Percentiles rank a stretch among this genome's conserved stretches.
Evolutionary conservation across 2,113 vertebrate genomes (phyloP).

Genomic region (Brienomyrus brachyistius): DNA sequence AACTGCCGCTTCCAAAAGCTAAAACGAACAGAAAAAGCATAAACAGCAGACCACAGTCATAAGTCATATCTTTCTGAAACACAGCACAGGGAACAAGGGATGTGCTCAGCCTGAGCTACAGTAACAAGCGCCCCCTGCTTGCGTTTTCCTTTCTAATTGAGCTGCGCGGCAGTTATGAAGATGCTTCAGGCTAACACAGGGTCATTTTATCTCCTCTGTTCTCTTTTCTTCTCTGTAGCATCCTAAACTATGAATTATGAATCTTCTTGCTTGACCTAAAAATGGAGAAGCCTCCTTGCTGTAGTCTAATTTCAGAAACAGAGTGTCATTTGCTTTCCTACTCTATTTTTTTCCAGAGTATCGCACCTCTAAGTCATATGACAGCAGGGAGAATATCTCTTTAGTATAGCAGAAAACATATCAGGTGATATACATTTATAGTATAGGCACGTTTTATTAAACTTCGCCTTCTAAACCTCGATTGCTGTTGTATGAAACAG

Average conservation of each 20-base stretch:
- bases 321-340: not conserved
- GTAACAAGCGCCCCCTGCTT: not conserved
- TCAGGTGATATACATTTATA: not conserved
- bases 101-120: not conserved
- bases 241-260: not conserved
- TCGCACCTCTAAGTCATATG: not conserved
- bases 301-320: not conserved
- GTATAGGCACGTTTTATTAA: not conserved
- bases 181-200: slow-evolving; percentile 51
- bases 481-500: not conserved
- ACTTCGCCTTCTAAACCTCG: not conserved
- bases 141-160: not conserved
- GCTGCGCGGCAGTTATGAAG: slow-evolving; percentile 30
- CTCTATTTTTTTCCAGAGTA: not conserved
- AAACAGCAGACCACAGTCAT: slow-evolving; percentile 6
- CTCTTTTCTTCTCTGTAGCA: not conserved
- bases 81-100: not conserved
- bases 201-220: not conserved
- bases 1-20: not conserved
- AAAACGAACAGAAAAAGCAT: not conserved
- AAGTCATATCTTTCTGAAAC: not conserved
- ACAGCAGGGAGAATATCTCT: not conserved
- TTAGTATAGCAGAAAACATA: not conserved
- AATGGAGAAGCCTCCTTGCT: not conserved
- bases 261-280: not conserved